Conservation (phyloP, 1,140 invertebrate species). For the Charaxes varanes region DNA sequence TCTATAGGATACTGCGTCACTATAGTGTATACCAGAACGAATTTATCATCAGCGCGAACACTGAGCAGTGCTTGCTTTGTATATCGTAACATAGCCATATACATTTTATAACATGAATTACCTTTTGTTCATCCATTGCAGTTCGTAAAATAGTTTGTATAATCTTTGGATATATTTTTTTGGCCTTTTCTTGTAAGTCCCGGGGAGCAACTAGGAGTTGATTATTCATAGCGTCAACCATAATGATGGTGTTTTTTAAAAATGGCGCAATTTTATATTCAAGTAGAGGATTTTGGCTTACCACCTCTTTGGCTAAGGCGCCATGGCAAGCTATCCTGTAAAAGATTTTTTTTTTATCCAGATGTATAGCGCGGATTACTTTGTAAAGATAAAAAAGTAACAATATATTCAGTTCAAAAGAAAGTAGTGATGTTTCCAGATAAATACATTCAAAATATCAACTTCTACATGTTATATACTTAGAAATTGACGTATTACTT, state of each 20-base stretch:
- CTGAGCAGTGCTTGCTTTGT: too few relatives aligned
- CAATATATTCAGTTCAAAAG: too few relatives aligned
- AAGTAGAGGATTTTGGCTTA: constrained; percentile 57
- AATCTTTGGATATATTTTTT: constrained; percentile 40
- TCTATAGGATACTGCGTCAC: too few relatives aligned
- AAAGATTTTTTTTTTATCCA: constrained; percentile 13
- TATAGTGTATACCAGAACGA: too few relatives aligned
- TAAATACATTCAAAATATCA: too few relatives aligned
- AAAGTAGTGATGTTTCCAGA: too few relatives aligned
- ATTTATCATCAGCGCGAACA: too few relatives aligned
- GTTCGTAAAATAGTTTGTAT: constrained; percentile 42
- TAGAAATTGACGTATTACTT: too few relatives aligned
- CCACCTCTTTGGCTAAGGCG: constrained; percentile 63
- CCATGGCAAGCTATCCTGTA: constrained; percentile 64
- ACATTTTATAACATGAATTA: constrained; percentile 18
- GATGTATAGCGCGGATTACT: too few relatives aligned
- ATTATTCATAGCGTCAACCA: constrained; percentile 42
- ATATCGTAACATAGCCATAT: background rate
- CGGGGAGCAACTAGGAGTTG: constrained; percentile 36
- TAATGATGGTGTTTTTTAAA: constrained; percentile 36
- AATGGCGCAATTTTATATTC: constrained; percentile 56
- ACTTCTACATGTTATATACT: too few relatives aligned
- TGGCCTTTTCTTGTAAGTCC: constrained; percentile 28
- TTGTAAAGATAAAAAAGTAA: too few relatives aligned
- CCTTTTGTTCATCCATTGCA: constrained; percentile 59